Percentiles rank a stretch among this genome's conserved stretches.
phyloP scores from a whole-genome alignment of 2,113 vertebrate species.

The Calcarius ornatus region DNA sequence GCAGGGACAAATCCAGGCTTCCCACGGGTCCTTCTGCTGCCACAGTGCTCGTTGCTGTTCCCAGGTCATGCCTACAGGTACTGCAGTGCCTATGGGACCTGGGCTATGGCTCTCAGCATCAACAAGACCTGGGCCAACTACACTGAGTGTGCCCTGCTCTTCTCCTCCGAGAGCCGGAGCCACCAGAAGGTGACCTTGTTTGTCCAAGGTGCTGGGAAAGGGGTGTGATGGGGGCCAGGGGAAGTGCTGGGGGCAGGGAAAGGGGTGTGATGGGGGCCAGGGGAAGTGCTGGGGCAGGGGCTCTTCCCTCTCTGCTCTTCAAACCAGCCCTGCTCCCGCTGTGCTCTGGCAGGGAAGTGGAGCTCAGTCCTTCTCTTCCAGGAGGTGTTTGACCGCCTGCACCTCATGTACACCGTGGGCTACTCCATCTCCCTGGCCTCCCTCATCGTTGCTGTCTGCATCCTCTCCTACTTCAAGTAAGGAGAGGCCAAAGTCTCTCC shows the following conservation, averaged over 20 bases:
- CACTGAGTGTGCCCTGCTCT: slow-evolving; percentile 82
- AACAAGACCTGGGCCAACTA: slow-evolving; percentile 96
- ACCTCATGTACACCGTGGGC: slow-evolving; percentile 88
- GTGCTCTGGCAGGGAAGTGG: neutral
- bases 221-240: neutral
- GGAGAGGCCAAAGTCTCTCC: neutral
- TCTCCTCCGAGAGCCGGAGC: slow-evolving; percentile 73
- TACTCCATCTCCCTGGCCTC: slow-evolving; percentile 88
- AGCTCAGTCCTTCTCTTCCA: slow-evolving; percentile 40
- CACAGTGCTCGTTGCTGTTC: neutral
- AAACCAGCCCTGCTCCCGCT: neutral
- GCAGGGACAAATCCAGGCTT: neutral
- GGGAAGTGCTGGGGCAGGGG: neutral
- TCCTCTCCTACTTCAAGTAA: slow-evolving; percentile 92
- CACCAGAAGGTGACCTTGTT: slow-evolving; percentile 75
- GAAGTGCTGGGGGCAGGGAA: neutral
- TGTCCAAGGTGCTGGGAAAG: neutral
- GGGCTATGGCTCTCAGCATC: slow-evolving; percentile 79
- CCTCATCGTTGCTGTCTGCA: slow-evolving; percentile 81
- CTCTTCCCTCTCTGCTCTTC: neutral
- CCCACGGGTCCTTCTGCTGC: accelerated
- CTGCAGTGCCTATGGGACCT: slow-evolving; percentile 78
- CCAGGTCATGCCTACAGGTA: slow-evolving; percentile 84
- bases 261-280: neutral
- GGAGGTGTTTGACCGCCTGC: slow-evolving; percentile 88